A percentile compares a stretch with the other conserved stretches of the same genome.
phyloP scores from a whole-genome alignment of 1,140 invertebrate genomes.

The Stegodyphus mimosarum region DNA sequence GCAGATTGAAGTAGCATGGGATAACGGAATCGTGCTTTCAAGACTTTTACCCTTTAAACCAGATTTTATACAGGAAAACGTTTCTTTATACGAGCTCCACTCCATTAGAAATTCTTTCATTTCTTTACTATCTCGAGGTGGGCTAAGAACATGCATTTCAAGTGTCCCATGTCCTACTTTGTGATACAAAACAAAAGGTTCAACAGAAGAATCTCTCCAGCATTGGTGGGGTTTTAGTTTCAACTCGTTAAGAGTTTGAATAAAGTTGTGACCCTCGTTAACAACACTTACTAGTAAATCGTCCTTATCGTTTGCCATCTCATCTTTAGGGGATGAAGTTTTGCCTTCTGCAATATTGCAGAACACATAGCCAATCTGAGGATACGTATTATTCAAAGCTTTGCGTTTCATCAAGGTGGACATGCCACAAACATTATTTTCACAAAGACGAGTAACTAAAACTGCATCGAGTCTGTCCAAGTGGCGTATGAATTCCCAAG shows the following conservation, averaged over 20 bases:
- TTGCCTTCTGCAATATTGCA: slow-evolving; percentile 81
- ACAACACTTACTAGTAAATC: slow-evolving; percentile 85
- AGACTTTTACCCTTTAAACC: slow-evolving; percentile 38
- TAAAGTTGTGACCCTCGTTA: slow-evolving; percentile 86
- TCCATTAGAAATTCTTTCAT: slow-evolving; percentile 68
- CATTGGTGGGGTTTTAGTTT: slow-evolving; percentile 86
- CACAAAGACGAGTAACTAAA: slow-evolving; percentile 89
- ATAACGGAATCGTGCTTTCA: slow-evolving; percentile 77
- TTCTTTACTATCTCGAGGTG: slow-evolving; percentile 91
- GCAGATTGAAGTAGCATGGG: slow-evolving; percentile 93
- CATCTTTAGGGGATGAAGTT: slow-evolving; percentile 62
- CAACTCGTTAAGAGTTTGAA: slow-evolving; percentile 83
- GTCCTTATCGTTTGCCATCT: slow-evolving; percentile 79
- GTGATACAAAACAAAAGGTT: slow-evolving; percentile 79
- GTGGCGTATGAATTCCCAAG: slow-evolving; percentile 96
- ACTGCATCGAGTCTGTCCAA: slow-evolving; percentile 94
- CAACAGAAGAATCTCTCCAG: slow-evolving; percentile 74
- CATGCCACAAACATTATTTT: slow-evolving; percentile 89
- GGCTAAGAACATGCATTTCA: slow-evolving; percentile 97
- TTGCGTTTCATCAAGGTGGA: slow-evolving; percentile 83
- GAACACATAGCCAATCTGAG: slow-evolving; percentile 96
- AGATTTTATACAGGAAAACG: slow-evolving; percentile 47
- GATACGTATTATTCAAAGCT: slow-evolving; percentile 80
- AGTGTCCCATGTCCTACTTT: slow-evolving; percentile 96
- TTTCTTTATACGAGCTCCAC: slow-evolving; percentile 60